These are phyloP conservation scores for Steinernema carpocapsae DNA, from an alignment of 2,888 invertebrate genomes.

Conservation along the genomic window DNA sequence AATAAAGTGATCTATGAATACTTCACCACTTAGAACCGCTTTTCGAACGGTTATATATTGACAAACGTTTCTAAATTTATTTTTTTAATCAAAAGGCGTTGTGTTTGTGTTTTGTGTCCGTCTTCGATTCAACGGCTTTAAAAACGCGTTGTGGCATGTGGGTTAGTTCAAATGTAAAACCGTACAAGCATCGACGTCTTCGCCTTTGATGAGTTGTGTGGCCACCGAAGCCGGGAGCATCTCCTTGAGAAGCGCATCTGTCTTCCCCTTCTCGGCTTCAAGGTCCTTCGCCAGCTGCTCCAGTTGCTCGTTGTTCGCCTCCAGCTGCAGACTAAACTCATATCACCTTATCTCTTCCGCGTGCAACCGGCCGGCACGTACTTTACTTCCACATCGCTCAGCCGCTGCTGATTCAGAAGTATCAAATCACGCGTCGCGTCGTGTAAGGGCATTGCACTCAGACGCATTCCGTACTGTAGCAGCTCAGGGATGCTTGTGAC, in stretches of 20 bases:
- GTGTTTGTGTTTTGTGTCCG: no score
- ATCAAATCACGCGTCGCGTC: constrained; percentile 68
- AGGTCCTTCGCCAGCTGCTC: constrained; percentile 66
- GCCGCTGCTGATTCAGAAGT: constrained; percentile 66
- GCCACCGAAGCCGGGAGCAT: constrained; percentile 69
- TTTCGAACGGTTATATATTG: no score
- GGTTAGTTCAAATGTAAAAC: no score
- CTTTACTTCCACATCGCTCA: constrained; percentile 68
- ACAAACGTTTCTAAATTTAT: no score
- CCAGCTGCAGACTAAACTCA: constrained; percentile 68
- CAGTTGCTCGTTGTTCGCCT: constrained; percentile 70
- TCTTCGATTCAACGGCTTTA: no score
- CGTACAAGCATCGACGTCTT: constrained; percentile 65
- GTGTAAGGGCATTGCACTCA: constrained; percentile 64
- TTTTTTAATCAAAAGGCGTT: no score
- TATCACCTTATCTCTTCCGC: no score
- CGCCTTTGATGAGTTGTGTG: constrained; percentile 64
- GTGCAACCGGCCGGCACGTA: constrained; percentile 42
- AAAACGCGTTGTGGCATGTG: no score
- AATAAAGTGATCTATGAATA: not conserved
- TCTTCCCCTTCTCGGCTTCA: constrained; percentile 65
- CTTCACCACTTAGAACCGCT: no score
- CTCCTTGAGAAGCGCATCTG: constrained; percentile 66
- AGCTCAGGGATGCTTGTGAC: constrained; percentile 66
- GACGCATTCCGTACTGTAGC: constrained; percentile 63